These are phyloP conservation scores for Esperia sulphurella DNA, from an alignment of 2,888 invertebrate species.

Conservation along the genomic window DNA sequence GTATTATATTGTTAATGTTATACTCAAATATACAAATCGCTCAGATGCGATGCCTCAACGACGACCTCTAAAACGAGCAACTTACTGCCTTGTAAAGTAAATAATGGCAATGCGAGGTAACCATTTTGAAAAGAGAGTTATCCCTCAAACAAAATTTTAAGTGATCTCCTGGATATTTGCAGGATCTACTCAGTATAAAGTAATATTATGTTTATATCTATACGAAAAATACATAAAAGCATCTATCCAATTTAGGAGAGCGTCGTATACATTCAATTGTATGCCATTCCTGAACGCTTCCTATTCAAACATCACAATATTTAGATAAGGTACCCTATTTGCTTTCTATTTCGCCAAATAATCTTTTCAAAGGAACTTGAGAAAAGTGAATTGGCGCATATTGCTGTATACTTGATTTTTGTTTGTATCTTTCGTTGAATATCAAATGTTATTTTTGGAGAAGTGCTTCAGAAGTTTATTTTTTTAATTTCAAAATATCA, in stretches of 20 bases:
- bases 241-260: conserved; percentile 39
- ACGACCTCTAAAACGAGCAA: too few relatives aligned
- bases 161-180: conserved; percentile 7
- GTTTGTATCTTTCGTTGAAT: conserved; percentile 20
- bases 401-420: conserved; percentile 10
- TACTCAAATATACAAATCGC: too few relatives aligned
- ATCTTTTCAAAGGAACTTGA: conserved; percentile 42
- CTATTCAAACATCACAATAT: conserved; percentile 38
- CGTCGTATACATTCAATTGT: conserved; percentile 30
- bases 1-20: too few relatives aligned
- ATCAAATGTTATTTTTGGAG: conserved; percentile 25
- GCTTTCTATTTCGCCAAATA: conserved; percentile 48
- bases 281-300: conserved; percentile 16
- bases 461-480: background rate
- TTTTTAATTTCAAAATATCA: background rate
- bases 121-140: background rate
- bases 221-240: conserved; percentile 32
- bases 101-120: too few relatives aligned
- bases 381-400: conserved; percentile 26
- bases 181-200: conserved; percentile 13
- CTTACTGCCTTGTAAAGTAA: too few relatives aligned
- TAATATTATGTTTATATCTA: conserved; percentile 17
- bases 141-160: conserved; percentile 2
- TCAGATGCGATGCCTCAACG: too few relatives aligned
- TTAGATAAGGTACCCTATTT: conserved; percentile 51